Evolutionary conservation across 2,113 vertebrate genomes (phyloP).

Genomic region (Brachyistius frenatus): DNA sequence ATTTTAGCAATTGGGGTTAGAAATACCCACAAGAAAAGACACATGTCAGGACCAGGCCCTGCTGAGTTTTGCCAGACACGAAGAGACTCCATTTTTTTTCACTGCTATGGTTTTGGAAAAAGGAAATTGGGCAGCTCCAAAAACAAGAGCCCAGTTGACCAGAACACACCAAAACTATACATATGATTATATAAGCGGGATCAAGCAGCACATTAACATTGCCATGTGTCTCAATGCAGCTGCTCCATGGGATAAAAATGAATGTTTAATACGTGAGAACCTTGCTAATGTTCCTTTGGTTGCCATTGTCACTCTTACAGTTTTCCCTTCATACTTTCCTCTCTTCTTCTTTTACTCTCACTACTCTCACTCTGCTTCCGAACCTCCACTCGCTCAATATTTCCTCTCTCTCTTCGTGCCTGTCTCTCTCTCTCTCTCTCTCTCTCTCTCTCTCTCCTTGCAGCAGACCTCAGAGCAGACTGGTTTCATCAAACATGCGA

Average conservation of each 20-base stretch:
- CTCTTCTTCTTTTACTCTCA: conserved; percentile 37
- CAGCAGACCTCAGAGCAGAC: conserved; percentile 51
- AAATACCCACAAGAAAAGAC: conserved; percentile 40
- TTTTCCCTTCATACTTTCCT: conserved; percentile 36
- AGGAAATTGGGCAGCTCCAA: conserved; percentile 29
- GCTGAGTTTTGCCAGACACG: conserved; percentile 54
- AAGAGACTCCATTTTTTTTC: conserved; percentile 8
- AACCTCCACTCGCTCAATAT: conserved; percentile 27
- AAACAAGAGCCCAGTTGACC: conserved; percentile 33
- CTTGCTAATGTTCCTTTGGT: conserved; percentile 39
- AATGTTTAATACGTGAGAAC: conserved; percentile 35
- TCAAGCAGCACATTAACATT: conserved; percentile 52
- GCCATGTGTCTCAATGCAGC: conserved; percentile 40
- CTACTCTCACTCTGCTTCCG: conserved; percentile 30
- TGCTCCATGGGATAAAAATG: conserved; percentile 36
- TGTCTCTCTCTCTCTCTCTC: neutral
- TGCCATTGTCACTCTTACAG: conserved; percentile 16
- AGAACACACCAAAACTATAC: conserved; percentile 36
- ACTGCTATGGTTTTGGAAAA: conserved; percentile 34
- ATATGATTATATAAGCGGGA: conserved; percentile 52
- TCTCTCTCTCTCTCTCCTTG: conserved; percentile 2
- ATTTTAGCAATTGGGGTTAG: conserved; percentile 36
- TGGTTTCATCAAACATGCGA: conserved; percentile 77
- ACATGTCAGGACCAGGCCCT: conserved; percentile 37
- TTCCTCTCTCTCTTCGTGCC: conserved; percentile 20